These are phyloP conservation scores for Invenusta paracnida DNA, from an alignment of 2,888 invertebrate genomes.

Conservation along the genomic window DNA sequence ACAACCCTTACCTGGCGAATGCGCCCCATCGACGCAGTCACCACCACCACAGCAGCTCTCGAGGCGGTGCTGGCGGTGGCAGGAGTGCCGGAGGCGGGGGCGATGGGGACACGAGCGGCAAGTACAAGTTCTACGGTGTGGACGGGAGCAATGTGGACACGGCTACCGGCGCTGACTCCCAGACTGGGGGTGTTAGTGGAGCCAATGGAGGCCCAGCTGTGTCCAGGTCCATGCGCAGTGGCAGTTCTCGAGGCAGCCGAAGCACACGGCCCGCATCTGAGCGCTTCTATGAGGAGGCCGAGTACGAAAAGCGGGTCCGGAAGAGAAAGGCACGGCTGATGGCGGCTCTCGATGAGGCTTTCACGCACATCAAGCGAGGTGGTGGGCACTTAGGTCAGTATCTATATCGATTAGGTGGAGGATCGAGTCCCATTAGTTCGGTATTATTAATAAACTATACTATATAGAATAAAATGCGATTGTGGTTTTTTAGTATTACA, in stretches of 20 bases:
- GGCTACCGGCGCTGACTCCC: constrained; percentile 49
- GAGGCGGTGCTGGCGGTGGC: background rate
- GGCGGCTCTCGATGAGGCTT: constrained; percentile 91
- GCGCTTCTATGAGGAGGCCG: constrained; percentile 90
- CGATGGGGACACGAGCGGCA: constrained; percentile 45
- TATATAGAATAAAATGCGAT: too few relatives aligned
- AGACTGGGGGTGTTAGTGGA: constrained; percentile 49
- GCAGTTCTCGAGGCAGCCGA: background rate
- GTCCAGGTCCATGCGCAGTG: background rate
- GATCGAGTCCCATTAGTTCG: too few relatives aligned
- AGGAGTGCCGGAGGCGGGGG: constrained; percentile 37
- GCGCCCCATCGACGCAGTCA: constrained; percentile 1
- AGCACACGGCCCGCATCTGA: background rate
- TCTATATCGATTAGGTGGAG: too few relatives aligned
- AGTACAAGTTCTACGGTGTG: constrained; percentile 92
- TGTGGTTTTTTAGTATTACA: too few relatives aligned
- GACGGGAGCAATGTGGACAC: too few relatives aligned
- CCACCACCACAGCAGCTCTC: too few relatives aligned
- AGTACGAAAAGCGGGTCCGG: constrained; percentile 83
- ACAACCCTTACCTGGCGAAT: constrained; percentile 74
- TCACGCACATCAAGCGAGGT: constrained; percentile 62
- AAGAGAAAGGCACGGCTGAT: constrained; percentile 83
- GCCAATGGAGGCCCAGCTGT: too few relatives aligned
- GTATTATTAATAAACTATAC: too few relatives aligned
- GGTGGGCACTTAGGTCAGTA: too few relatives aligned